Base-by-base conservation (phyloP, 2,113 vertebrate species). In the Typhlomys cinereus region DNA sequence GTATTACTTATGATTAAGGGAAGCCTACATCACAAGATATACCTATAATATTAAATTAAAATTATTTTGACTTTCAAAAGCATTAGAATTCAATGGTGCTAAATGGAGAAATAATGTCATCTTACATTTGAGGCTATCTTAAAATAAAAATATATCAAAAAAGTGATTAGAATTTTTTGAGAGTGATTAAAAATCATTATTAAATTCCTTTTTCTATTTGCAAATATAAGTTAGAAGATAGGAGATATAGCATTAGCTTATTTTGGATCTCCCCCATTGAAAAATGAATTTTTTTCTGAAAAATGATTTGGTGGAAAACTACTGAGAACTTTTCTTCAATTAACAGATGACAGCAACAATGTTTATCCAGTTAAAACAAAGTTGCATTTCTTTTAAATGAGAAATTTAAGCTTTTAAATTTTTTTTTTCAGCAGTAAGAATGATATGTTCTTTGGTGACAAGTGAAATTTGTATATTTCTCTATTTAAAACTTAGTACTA, bases 171-270 rank as follows among this genome's bases (percentile, higher is more conserved):
- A 90, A 59, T 34, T 17, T 75, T 46, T n/a, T n/a, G 61, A 88
- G 54, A 71, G n/a, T 93, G 69, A 84, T 29, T 91, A 71, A 70
- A 36, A 94, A n/a, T 90, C 61, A 85, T 64, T 29, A 88, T 31
- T 29, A 21, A 79, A 71, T 61, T 71, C 13, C 4, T 64, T 59
- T 27, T 13, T 89, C 48, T 90, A 41, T 79, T 84, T 86, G 50
- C 14, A 93, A 83, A 70, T 69, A 71, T 52, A 39, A 78, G 17
- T 84, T 46, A 90, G 66, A 91, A 91, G 93, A 82, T 27, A 88
- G 17, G 29, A 67, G 46, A 41, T 66, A 15, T 80, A n/a, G 14
- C 4, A 59, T 75, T 50, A 34, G 48, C 64, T 18, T 64, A 11
- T 48, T 48, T 92, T 52, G 20, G 17, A 41, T 66, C 5, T 76